Conservation (phyloP, 1,140 invertebrate genomes). For the Dendrolimus punctatus region DNA sequence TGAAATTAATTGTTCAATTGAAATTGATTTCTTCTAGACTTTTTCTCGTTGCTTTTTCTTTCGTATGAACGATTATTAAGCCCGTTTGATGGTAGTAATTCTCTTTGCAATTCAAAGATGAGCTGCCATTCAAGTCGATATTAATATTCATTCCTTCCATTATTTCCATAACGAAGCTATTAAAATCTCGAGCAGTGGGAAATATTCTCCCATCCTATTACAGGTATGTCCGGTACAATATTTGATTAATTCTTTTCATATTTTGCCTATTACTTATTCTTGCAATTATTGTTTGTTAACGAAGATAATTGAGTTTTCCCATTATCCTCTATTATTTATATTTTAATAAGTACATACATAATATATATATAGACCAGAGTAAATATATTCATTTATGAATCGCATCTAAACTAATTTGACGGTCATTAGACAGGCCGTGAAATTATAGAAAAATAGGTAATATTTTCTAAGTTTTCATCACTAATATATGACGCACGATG, state of each 20-base stretch:
- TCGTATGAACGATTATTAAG: background rate
- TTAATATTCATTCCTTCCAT: slow-evolving; percentile 55
- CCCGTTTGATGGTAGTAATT: slow-evolving; percentile 20
- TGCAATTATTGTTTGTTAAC: background rate
- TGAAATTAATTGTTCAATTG: background rate
- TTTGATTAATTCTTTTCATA: slow-evolving; percentile 9
- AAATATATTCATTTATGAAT: too few species aligned
- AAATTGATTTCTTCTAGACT: background rate
- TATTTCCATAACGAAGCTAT: slow-evolving; percentile 45
- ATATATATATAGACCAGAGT: too few species aligned
- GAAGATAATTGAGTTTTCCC: too few species aligned
- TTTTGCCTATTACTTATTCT: background rate
- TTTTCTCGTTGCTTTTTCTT: too few species aligned
- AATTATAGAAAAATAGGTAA: too few species aligned
- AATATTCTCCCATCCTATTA: slow-evolving; percentile 30
- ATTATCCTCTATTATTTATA: too few species aligned
- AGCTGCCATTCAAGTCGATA: slow-evolving; percentile 38
- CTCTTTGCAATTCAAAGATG: slow-evolving; percentile 48
- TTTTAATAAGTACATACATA: too few species aligned
- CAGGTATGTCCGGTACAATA: slow-evolving; percentile 8
- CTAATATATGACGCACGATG: too few species aligned
- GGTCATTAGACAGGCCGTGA: too few species aligned
- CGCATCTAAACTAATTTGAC: too few species aligned
- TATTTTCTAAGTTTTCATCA: too few species aligned
- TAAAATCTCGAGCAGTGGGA: slow-evolving; percentile 34